A percentile compares a stretch with the other conserved stretches of the same genome.
Conservation (phyloP, 35 echinoderm and acorn worm species). For the Apostichopus californicus region DNA sequence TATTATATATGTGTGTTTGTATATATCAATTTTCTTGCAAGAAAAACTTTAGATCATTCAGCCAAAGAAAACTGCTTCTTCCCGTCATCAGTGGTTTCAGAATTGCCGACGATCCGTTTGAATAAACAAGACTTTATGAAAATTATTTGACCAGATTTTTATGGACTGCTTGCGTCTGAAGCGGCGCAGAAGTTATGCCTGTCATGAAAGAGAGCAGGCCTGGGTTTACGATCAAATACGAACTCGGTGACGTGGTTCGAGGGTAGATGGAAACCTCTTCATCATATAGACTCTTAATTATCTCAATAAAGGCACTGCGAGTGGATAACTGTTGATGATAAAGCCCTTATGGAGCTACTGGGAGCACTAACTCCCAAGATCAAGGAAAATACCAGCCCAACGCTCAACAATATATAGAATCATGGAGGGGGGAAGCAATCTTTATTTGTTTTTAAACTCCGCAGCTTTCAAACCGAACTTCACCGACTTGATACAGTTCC, state of each 20-base stretch:
- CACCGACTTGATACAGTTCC: too few species aligned
- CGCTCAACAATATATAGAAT: too few species aligned
- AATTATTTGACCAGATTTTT: slow-evolving; percentile 31
- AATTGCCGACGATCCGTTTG: background rate
- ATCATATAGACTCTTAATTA: slow-evolving; percentile 1
- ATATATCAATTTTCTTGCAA: too few species aligned
- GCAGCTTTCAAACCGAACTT: too few species aligned
- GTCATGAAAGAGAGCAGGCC: slow-evolving; percentile 24
- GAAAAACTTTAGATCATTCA: too few species aligned
- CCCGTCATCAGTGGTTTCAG: too few species aligned
- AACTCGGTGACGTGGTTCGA: background rate
- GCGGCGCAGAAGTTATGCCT: background rate
- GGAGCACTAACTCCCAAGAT: slow-evolving; percentile 28
- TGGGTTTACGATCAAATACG: slow-evolving; percentile 11
- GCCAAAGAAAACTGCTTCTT: too few species aligned
- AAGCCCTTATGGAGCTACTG: slow-evolving; percentile 30
- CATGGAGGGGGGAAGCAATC: too few species aligned
- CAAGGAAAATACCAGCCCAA: background rate
- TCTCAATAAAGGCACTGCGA: slow-evolving; percentile 13
- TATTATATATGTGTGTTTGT: too few species aligned
- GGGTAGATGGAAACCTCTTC: background rate
- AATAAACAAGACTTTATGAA: slow-evolving; percentile 44
- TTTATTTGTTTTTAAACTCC: too few species aligned
- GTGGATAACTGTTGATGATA: slow-evolving; percentile 44
- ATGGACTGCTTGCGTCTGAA: slow-evolving; percentile 15